These are phyloP conservation scores for Neolamprologus hecqui DNA, from an alignment of 2,113 vertebrate genomes.

Conservation along the genomic window DNA sequence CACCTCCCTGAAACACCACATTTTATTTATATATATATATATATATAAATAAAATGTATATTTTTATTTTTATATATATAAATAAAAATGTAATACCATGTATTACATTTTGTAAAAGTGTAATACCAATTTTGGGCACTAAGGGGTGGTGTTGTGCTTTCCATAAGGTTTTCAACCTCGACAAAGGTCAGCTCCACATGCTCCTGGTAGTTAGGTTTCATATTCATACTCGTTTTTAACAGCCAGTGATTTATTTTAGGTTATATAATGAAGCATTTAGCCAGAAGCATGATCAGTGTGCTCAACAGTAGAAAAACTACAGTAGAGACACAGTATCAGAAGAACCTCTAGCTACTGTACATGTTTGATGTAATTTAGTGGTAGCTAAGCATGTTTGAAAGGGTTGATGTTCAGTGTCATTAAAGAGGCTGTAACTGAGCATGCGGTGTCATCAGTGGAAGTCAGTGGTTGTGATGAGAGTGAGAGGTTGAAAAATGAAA, in stretches of 20 bases:
- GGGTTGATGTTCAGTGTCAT: background rate
- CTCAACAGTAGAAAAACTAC: background rate
- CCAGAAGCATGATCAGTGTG: background rate
- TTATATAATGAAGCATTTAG: background rate
- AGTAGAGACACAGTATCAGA: background rate
- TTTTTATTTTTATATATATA: too few relatives aligned
- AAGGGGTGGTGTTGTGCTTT: background rate
- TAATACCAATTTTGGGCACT: background rate
- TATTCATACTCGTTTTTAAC: background rate
- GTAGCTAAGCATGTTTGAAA: background rate
- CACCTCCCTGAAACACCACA: too few relatives aligned
- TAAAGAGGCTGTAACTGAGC: background rate
- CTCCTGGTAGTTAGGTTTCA: background rate
- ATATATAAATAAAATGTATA: too few relatives aligned
- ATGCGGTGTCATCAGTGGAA: background rate
- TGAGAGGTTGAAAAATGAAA: background rate
- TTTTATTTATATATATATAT: too few relatives aligned
- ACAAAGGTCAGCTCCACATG: background rate
- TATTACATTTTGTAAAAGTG: too few relatives aligned
- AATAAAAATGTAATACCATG: too few relatives aligned
- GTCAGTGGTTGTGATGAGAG: background rate
- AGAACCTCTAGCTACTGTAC: background rate
- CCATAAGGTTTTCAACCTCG: background rate
- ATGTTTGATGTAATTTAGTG: background rate
- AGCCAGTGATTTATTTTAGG: background rate